Percentiles rank a stretch among this genome's conserved stretches.
phyloP scores from a whole-genome alignment of 2,888 invertebrate species.

The Eupithecia abbreviata region DNA sequence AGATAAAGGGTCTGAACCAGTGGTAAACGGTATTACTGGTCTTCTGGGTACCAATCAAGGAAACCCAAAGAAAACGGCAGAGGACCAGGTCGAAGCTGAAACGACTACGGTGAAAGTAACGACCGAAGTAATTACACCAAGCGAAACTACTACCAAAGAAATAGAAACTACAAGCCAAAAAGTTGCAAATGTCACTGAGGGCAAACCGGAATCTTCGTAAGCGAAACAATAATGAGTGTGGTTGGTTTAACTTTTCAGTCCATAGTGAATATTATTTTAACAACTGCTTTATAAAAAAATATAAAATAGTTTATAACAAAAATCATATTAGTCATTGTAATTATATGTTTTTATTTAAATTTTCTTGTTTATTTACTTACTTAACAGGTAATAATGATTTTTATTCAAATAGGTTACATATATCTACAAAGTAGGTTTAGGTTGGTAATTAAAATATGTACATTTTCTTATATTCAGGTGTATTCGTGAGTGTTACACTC shows the following conservation, averaged over 20 bases:
- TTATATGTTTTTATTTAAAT: background rate
- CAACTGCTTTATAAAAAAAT: background rate
- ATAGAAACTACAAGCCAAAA: conserved; percentile 16
- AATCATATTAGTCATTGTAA: background rate
- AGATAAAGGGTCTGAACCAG: conserved; percentile 29
- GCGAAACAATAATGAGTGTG: background rate
- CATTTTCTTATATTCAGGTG: too few species aligned
- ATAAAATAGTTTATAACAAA: background rate
- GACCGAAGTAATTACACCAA: background rate
- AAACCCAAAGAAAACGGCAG: conserved; percentile 1
- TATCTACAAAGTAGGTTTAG: too few species aligned
- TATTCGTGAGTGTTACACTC: too few species aligned
- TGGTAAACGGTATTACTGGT: conserved; percentile 29
- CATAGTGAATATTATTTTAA: background rate
- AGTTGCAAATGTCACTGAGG: conserved; percentile 11
- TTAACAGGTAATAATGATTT: background rate
- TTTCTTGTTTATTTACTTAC: background rate
- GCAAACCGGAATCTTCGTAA: conserved; percentile 9
- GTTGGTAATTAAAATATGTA: too few species aligned
- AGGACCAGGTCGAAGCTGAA: background rate
- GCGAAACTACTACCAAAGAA: background rate
- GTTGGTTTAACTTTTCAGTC: background rate
- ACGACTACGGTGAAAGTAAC: conserved; percentile 6
- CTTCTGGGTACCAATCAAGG: conserved; percentile 15
- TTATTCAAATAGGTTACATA: background rate